Percentiles rank a stretch among this genome's conserved stretches.
phyloP scores from a whole-genome alignment of 2,797 vertebrate species.

The Remorina albescens region DNA sequence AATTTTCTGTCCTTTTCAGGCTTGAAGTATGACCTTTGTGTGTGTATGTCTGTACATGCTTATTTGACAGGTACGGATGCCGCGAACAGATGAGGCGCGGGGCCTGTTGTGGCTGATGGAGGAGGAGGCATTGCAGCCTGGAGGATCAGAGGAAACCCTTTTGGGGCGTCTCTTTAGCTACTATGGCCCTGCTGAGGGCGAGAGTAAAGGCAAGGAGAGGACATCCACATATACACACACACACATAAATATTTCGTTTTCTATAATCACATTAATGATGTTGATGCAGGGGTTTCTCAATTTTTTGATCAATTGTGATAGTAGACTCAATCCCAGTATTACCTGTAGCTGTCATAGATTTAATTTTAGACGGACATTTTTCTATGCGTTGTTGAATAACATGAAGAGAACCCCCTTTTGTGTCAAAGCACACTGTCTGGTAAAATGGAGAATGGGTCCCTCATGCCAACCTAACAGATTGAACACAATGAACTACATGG shows the following conservation, averaged over 20 bases:
- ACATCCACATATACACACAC: not conserved
- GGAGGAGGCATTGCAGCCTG: slow-evolving; percentile 92
- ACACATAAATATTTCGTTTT: not conserved
- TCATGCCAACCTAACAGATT: not conserved
- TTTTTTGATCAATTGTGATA: too few relatives aligned
- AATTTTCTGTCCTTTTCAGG: not conserved
- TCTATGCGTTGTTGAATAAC: too few relatives aligned
- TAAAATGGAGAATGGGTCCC: not conserved
- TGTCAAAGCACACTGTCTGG: not conserved
- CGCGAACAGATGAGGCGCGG: slow-evolving; percentile 92
- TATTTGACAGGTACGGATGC: slow-evolving; percentile 87
- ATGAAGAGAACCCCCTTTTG: not conserved
- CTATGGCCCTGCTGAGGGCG: slow-evolving; percentile 92
- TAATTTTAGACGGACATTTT: not conserved
- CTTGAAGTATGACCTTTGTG: not conserved
- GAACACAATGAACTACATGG: not conserved
- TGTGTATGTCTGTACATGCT: slow-evolving; percentile 6
- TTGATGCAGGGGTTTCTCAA: too few relatives aligned
- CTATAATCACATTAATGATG: slow-evolving; percentile 1
- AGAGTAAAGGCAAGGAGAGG: slow-evolving; percentile 87
- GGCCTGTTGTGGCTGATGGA: slow-evolving; percentile 98
- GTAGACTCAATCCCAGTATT: too few relatives aligned
- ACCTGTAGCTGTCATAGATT: not conserved
- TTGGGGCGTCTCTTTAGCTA: slow-evolving; percentile 94
- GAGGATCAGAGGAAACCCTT: slow-evolving; percentile 90